Evolutionary conservation across 1,140 invertebrate genomes (phyloP), one percentile per base, ranked within the genome.

Genomic region (Drosophila funebris): DNA sequence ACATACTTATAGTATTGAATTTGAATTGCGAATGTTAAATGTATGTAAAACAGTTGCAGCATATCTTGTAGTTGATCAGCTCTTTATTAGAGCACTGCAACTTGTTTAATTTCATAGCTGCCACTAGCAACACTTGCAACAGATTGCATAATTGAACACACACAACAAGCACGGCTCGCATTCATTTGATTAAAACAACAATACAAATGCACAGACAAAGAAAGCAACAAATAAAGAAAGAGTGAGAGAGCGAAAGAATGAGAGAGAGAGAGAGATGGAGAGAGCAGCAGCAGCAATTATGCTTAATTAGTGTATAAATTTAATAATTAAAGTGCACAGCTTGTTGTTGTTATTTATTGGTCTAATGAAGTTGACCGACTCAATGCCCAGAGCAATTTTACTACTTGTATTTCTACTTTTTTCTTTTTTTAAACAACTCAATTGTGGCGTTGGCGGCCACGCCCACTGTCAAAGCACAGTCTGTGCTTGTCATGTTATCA

Each of bases 341-440:
- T 73, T 58, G 29, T 22, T 48, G 61, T 62, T 75, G 67, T 29
- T 27, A 33, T 78, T 81, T 39, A 84, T 85, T 85, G 69, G 68
- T 57, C 85, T 81, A 85, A 85, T 82, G 73, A 85, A 87, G 74
- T 71, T 87, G 81, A 78, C 78, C 81, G 78, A 61, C 53, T 58
- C 31, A 18, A 52, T n/a, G n/a, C n/a, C n/a, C n/a, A n/a, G n/a
- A n/a, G n/a, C n/a, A n/a, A n/a, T n/a, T n/a, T n/a, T n/a, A n/a
- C n/a, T n/a, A n/a, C n/a, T n/a, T n/a, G n/a, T n/a, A n/a, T n/a
- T n/a, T n/a, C n/a, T n/a, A n/a, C n/a, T n/a, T n/a, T 22, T 31
- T 27, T n/a, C 27, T 22, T 27, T 57, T 16, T 39, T 27, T 3
- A 36, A 29, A 70, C 48, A 16, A 37, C 39, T 70, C 60, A 64